Percentiles rank a stretch among this genome's conserved stretches.
Conservation (phyloP, 2,888 invertebrate genomes). For the Fragum sueziense region DNA sequence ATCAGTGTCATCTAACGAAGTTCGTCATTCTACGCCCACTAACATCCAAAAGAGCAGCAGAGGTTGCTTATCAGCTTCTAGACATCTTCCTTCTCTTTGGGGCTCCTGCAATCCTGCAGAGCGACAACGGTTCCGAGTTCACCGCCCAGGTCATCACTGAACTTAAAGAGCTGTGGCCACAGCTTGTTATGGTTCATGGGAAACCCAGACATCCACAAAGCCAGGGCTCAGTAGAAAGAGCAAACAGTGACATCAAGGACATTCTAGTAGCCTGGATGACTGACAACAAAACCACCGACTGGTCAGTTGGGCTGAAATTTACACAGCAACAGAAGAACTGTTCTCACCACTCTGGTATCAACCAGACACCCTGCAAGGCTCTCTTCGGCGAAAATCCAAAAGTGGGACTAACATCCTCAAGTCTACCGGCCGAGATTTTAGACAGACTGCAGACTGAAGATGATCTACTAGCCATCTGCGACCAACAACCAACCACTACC, state of each 20-base stretch:
- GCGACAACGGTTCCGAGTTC: conserved; percentile 50
- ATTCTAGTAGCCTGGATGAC: conserved; percentile 59
- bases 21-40: conserved; percentile 22
- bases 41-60: conserved; percentile 38
- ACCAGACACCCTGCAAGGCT: conserved; percentile 41
- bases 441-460: conserved; percentile 15
- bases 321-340: conserved; percentile 49
- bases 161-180: conserved; percentile 49
- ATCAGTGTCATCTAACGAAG: conserved; percentile 31
- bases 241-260: conserved; percentile 56
- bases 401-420: conserved; percentile 38
- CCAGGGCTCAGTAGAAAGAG: no score
- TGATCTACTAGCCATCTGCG: neutral
- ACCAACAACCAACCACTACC: neutral
- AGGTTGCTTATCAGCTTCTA: conserved; percentile 42
- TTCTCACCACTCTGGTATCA: conserved; percentile 33
- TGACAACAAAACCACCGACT: conserved; percentile 40
- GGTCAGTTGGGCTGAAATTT: conserved; percentile 47
- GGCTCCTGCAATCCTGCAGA: conserved; percentile 44
- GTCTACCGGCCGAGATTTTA: conserved; percentile 20
- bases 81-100: conserved; percentile 45
- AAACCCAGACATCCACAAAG: conserved; percentile 52
- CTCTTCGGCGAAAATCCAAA: conserved; percentile 38
- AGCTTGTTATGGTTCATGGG: conserved; percentile 48
- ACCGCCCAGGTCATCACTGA: conserved; percentile 42